Evolutionary conservation across 2,113 vertebrate species (phyloP).

Genomic region (Drymodes brunneopygia): DNA sequence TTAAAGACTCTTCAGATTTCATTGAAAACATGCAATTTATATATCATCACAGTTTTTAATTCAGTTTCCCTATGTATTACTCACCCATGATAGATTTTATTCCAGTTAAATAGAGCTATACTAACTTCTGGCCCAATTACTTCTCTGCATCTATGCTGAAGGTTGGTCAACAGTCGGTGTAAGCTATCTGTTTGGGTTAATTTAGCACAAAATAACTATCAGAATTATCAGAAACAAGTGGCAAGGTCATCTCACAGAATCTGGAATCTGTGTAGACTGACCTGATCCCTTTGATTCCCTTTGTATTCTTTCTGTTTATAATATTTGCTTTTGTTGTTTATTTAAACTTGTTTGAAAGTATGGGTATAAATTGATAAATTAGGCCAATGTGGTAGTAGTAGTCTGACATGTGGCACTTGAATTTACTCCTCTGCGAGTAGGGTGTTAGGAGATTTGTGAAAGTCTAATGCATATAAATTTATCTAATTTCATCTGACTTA

Average conservation of each 20-base stretch:
- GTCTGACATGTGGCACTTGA: neutral
- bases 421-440: neutral
- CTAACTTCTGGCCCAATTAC: neutral
- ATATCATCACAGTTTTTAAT: neutral
- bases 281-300: neutral
- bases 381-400: neutral
- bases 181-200: neutral
- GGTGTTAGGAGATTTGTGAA: neutral
- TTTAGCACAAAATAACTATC: neutral
- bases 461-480: neutral
- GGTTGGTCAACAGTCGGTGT: neutral
- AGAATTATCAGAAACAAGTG: neutral
- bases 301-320: neutral
- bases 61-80: neutral
- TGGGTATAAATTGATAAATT: neutral
- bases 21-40: neutral
- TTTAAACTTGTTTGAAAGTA: neutral
- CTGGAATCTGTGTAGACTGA: neutral
- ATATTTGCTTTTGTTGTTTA: neutral
- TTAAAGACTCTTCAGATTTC: neutral
- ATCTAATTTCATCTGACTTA: neutral
- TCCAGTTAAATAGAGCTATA: neutral
- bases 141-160: neutral
- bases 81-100: neutral
- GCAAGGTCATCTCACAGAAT: neutral